Percentiles rank a stretch among this genome's conserved stretches.
These are phyloP conservation scores for Sericinus montela DNA, from an alignment of 2,888 invertebrate genomes.

Conservation along the genomic window DNA sequence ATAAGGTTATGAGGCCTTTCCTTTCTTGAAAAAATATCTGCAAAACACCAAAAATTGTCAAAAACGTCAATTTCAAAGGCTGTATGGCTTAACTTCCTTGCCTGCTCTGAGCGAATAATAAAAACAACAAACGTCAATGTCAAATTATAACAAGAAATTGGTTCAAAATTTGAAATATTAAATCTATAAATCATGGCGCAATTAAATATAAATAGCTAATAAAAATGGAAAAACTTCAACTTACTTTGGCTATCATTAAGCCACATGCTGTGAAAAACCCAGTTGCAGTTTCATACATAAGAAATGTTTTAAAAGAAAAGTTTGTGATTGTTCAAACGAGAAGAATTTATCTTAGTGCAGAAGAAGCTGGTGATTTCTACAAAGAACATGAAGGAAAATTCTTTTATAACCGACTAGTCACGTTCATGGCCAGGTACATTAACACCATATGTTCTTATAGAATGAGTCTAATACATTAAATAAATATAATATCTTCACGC, in stretches of 20 bases:
- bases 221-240: slow-evolving; percentile 75
- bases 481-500: no score
- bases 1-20: no score
- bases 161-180: no score
- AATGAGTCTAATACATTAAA: no score
- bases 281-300: slow-evolving; percentile 83
- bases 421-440: slow-evolving; percentile 88
- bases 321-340: slow-evolving; percentile 87
- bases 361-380: slow-evolving; percentile 88
- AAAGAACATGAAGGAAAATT: slow-evolving; percentile 89
- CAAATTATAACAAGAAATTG: no score
- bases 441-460: no score
- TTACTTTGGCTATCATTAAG: slow-evolving; percentile 92
- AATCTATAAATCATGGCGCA: background rate
- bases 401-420: slow-evolving; percentile 89
- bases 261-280: slow-evolving; percentile 91
- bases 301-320: slow-evolving; percentile 82
- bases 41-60: no score
- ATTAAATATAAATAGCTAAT: background rate
- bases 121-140: no score
- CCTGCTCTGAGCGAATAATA: no score
- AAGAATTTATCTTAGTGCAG: slow-evolving; percentile 78
- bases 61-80: no score
- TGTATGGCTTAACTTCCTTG: no score
- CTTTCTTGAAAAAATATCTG: no score